phyloP scores from a whole-genome alignment of 2,797 vertebrate species.

The Hylomyscus alleni region DNA sequence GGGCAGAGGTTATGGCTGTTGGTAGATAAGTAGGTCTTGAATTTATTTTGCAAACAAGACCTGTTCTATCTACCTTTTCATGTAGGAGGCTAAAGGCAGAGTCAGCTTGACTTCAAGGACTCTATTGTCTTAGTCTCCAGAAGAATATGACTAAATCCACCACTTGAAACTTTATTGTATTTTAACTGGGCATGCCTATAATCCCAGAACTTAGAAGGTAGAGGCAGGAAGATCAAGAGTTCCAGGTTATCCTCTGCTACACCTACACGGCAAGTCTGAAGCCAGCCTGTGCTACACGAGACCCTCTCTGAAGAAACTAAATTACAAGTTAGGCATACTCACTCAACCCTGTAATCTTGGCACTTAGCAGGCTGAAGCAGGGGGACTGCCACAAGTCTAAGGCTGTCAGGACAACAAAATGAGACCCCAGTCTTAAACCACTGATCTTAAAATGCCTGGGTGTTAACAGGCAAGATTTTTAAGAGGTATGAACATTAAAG shows the following conservation, averaged over 20 bases:
- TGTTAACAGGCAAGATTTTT: not conserved
- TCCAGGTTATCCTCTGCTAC: not conserved
- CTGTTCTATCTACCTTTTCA: conserved; percentile 90
- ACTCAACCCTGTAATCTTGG: not conserved
- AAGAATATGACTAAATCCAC: rapidly evolving
- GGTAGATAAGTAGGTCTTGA: conserved; percentile 90
- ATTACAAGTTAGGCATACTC: not conserved
- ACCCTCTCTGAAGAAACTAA: not conserved
- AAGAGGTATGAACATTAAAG: not conserved
- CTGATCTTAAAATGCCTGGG: not conserved
- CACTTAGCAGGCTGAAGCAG: not conserved
- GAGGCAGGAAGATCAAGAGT: not conserved
- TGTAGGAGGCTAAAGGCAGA: conserved; percentile 92
- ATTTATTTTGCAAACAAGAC: conserved; percentile 86
- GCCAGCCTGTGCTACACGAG: not conserved
- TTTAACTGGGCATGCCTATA: not conserved
- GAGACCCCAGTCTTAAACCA: not conserved
- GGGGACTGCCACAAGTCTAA: not conserved
- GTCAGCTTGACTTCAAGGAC: conserved; percentile 86
- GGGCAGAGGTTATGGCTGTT: conserved; percentile 83
- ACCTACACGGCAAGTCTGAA: not conserved
- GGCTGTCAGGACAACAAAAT: not conserved
- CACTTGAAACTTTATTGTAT: not conserved
- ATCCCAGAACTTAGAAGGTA: not conserved
- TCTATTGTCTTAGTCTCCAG: conserved; percentile 92